A percentile compares a stretch with the other conserved stretches of the same genome.
These are phyloP conservation scores for Istiophorus platypterus DNA, from an alignment of 2,113 vertebrate species.

Conservation along the genomic window DNA sequence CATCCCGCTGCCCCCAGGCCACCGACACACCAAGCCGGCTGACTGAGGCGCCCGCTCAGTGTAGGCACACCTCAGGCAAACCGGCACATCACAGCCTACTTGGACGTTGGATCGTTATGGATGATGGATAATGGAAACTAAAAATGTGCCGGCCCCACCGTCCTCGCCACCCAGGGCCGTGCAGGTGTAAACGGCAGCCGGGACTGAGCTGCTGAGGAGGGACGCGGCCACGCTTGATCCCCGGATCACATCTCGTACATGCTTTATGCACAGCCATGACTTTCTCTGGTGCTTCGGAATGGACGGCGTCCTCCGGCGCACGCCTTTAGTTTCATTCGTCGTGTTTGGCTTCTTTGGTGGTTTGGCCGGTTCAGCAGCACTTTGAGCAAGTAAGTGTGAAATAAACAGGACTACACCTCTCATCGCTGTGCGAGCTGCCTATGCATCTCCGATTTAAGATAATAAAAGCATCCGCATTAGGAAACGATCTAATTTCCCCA, in stretches of 20 bases:
- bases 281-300: constrained; percentile 6
- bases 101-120: background rate
- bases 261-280: constrained; percentile 41
- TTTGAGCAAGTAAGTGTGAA: constrained; percentile 46
- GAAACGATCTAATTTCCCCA: background rate
- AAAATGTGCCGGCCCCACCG: constrained; percentile 10
- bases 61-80: too few relatives aligned
- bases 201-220: constrained; percentile 3
- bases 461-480: background rate
- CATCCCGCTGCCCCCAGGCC: background rate
- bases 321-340: background rate
- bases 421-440: background rate
- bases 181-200: constrained; percentile 44
- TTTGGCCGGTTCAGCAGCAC: constrained; percentile 27
- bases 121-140: background rate
- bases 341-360: background rate
- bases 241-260: constrained; percentile 33
- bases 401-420: background rate
- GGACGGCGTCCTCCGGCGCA: constrained; percentile 11
- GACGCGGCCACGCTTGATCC: constrained; percentile 16
- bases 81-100: background rate
- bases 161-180: background rate
- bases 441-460: background rate
- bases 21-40: constrained; percentile 1
- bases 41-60: too few relatives aligned